phyloP scores from a whole-genome alignment of 2,797 vertebrate species.

The Alca torda region DNA sequence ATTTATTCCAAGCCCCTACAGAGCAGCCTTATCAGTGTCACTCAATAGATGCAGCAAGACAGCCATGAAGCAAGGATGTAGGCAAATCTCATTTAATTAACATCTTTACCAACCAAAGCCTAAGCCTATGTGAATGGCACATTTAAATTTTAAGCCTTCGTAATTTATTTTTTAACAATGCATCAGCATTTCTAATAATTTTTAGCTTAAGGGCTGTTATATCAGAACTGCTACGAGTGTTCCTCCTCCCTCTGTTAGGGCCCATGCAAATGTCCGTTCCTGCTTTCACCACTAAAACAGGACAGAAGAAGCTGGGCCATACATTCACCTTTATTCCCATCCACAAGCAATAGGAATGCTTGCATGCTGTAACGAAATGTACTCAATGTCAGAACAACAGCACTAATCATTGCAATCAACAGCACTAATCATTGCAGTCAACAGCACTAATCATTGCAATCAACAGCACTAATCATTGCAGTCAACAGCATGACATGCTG shows the following conservation, averaged over 20 bases:
- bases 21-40: background rate
- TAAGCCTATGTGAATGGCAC: background rate
- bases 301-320: background rate
- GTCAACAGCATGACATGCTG: background rate
- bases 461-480: too few species aligned
- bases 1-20: background rate
- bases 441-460: background rate
- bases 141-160: background rate
- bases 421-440: too few species aligned
- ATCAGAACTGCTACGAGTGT: background rate
- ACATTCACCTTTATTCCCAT: background rate
- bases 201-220: background rate
- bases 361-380: background rate
- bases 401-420: background rate
- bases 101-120: background rate
- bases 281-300: background rate
- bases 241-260: background rate
- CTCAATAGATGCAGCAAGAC: background rate
- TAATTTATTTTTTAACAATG: background rate
- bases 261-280: background rate
- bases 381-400: background rate
- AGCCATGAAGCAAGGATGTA: background rate
- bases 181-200: background rate
- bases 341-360: background rate
- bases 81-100: constrained; percentile 20